These are phyloP conservation scores for Actias luna DNA, from an alignment of 2,888 invertebrate genomes.

Conservation along the genomic window DNA sequence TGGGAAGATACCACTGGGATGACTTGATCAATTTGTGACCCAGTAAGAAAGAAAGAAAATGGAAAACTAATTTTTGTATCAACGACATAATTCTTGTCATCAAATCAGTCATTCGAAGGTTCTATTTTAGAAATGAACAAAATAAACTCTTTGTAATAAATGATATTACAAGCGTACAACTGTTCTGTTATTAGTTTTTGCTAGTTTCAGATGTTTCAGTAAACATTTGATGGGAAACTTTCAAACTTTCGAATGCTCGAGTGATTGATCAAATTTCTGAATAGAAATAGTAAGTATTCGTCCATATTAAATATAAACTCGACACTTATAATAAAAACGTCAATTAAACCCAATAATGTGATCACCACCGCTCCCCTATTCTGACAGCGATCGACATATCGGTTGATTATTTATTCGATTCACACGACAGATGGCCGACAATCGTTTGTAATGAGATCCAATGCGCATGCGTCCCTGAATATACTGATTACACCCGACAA, in stretches of 20 bases:
- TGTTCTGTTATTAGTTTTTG: too few relatives aligned
- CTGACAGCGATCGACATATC: conserved; percentile 24
- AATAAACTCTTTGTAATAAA: too few relatives aligned
- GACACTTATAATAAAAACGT: background rate
- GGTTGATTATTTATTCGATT: conserved; percentile 45
- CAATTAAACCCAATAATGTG: background rate
- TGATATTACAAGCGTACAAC: too few relatives aligned
- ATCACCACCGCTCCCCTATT: conserved; percentile 31
- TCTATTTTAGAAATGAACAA: too few relatives aligned
- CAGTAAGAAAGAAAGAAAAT: too few relatives aligned
- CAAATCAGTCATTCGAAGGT: too few relatives aligned
- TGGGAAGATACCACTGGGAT: too few relatives aligned
- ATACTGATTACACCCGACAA: conserved; percentile 30
- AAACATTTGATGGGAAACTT: too few relatives aligned
- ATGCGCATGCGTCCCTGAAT: conserved; percentile 17
- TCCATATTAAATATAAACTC: background rate
- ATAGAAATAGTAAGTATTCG: background rate
- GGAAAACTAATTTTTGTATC: too few relatives aligned
- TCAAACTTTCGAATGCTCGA: background rate
- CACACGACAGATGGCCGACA: conserved; percentile 63
- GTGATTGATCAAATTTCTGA: background rate
- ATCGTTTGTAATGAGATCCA: conserved; percentile 42
- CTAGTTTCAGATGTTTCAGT: too few relatives aligned
- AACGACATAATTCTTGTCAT: too few relatives aligned
- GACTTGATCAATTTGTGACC: too few relatives aligned